A percentile compares a stretch with the other conserved stretches of the same genome.
Conservation (phyloP, 1,140 invertebrate genomes). For the Drosophila varians region DNA sequence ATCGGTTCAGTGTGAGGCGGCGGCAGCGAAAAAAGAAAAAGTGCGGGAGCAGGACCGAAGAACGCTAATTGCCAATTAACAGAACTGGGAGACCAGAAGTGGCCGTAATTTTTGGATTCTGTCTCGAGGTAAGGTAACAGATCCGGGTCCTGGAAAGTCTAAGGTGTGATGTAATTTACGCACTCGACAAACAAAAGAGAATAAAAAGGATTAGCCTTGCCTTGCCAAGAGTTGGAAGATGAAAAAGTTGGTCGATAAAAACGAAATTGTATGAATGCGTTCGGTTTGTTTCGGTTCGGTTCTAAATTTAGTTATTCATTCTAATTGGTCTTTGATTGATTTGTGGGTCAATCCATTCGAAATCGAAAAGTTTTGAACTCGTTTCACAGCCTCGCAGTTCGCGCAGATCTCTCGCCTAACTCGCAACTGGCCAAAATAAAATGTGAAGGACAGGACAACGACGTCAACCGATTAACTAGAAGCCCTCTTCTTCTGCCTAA, state of each 20-base stretch:
- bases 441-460: slow-evolving; percentile 81
- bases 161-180: slow-evolving; percentile 67
- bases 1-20: slow-evolving; percentile 53
- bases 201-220: slow-evolving; percentile 22
- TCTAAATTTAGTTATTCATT: slow-evolving; percentile 56
- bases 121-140: slow-evolving; percentile 26
- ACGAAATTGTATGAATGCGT: slow-evolving; percentile 1
- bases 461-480: slow-evolving; percentile 53
- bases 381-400: slow-evolving; percentile 67
- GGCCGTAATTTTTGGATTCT: slow-evolving; percentile 15
- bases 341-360: slow-evolving; percentile 79
- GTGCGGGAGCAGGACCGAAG: slow-evolving; percentile 13
- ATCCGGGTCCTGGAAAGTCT: slow-evolving; percentile 8
- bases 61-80: slow-evolving; percentile 26
- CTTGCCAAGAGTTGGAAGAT: slow-evolving; percentile 57
- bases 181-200: slow-evolving; percentile 27
- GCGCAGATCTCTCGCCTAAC: slow-evolving; percentile 63
- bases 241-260: slow-evolving; percentile 35
- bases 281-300: slow-evolving; percentile 12
- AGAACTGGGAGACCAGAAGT: slow-evolving; percentile 16
- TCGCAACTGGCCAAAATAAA: slow-evolving; percentile 72
- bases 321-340: slow-evolving; percentile 50
- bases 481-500: slow-evolving; percentile 52
- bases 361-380: slow-evolving; percentile 80
- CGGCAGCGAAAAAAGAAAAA: slow-evolving; percentile 9